phyloP scores from a whole-genome alignment of 1,140 invertebrate species.

The Papilio helenus region DNA sequence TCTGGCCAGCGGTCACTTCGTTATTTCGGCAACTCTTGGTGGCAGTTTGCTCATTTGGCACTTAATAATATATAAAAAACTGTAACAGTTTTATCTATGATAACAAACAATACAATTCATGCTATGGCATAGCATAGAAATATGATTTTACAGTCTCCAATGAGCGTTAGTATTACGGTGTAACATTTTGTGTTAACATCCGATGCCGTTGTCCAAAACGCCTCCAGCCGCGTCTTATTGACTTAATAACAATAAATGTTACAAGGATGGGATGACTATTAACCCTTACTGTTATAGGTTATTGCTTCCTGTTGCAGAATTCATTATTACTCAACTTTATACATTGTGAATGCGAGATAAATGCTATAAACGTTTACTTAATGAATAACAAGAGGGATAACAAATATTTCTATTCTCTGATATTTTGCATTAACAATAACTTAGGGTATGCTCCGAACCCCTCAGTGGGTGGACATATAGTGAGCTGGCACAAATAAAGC shows the following conservation, averaged over 20 bases:
- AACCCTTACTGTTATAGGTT: conserved; percentile 49
- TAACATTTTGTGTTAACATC: conserved; percentile 52
- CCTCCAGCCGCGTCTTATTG: conserved; percentile 42
- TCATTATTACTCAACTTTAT: conserved; percentile 6
- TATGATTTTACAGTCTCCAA: conserved; percentile 13
- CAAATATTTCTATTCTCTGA: background rate
- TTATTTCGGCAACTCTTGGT: no score
- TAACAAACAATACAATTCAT: conserved; percentile 5
- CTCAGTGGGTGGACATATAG: no score
- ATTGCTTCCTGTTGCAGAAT: conserved; percentile 19
- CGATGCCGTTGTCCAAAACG: conserved; percentile 49
- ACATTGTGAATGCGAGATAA: background rate
- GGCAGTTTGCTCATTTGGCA: no score
- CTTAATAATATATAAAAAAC: no score
- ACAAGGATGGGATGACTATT: conserved; percentile 46
- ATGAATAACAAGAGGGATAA: background rate
- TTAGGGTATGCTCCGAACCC: no score
- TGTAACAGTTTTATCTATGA: background rate
- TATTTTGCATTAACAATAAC: background rate
- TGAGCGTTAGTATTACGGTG: conserved; percentile 25
- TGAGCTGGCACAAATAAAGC: no score
- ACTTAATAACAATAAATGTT: conserved; percentile 64
- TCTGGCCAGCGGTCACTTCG: no score
- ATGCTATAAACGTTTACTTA: background rate
- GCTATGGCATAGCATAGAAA: background rate